Evolutionary conservation across 1,140 invertebrate genomes (phyloP).

Genomic region (Melanaphis sacchari): DNA sequence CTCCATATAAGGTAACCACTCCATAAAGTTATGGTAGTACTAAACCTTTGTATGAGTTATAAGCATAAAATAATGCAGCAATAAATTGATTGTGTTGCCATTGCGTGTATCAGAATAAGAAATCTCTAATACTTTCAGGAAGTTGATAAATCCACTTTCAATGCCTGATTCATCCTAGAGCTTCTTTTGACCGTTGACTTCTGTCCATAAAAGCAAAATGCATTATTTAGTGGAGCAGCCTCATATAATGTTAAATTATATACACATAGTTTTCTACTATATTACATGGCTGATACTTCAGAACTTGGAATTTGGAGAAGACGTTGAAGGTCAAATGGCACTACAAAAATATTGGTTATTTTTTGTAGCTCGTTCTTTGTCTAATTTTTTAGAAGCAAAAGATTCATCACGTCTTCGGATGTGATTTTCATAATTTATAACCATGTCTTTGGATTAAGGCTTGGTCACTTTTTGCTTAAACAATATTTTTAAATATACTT

Average conservation of each 20-base stretch:
- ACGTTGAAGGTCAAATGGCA: slow-evolving; percentile 62
- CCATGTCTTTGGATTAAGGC: slow-evolving; percentile 59
- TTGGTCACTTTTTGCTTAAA: too few relatives aligned
- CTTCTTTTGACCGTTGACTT: slow-evolving; percentile 61
- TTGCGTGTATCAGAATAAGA: too few relatives aligned
- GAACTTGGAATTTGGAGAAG: slow-evolving; percentile 60
- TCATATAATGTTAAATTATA: slow-evolving; percentile 61
- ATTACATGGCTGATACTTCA: slow-evolving; percentile 60
- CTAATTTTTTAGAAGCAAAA: slow-evolving; percentile 19
- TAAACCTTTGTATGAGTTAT: too few relatives aligned
- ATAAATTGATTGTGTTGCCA: too few relatives aligned
- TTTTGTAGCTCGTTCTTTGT: slow-evolving; percentile 59
- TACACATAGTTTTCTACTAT: slow-evolving; percentile 61
- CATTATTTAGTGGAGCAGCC: slow-evolving; percentile 50
- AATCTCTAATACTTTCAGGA: slow-evolving; percentile 52
- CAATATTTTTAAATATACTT: too few relatives aligned
- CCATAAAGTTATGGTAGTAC: too few relatives aligned
- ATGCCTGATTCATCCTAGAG: slow-evolving; percentile 58
- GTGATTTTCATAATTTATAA: slow-evolving; percentile 59
- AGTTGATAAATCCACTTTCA: slow-evolving; percentile 59
- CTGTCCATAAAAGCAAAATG: slow-evolving; percentile 60
- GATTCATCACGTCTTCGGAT: slow-evolving; percentile 25
- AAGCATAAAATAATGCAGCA: too few relatives aligned
- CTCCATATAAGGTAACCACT: too few relatives aligned
- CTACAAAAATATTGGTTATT: slow-evolving; percentile 58